Base-by-base conservation (phyloP, 1,140 invertebrate species). In the Sycobia sp. region DNA sequence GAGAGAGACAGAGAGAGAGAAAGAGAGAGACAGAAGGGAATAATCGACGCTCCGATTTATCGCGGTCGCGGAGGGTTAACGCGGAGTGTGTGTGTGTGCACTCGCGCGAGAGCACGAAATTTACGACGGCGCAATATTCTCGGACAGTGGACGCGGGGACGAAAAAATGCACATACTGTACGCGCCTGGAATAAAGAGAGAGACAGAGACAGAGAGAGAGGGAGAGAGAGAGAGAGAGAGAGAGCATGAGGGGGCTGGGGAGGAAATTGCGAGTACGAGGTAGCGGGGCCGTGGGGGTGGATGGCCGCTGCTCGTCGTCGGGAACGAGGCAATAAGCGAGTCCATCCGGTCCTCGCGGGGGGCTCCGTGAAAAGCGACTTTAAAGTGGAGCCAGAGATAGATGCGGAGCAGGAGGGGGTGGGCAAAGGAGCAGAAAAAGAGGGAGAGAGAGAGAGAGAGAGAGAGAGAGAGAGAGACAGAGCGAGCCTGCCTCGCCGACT, bases 31-130 rank as follows among this genome's bases (percentile, higher is more conserved):
- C 29, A 73, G 72, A 75, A 74, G 72, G 71, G 75, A 70, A 78
- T 78, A 78, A 79, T 79, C 77, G 78, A 76, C 73, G 71, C 71
- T 66, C 68, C 76, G 75, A 78, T 78, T 78, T 79, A 79, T 79
- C 76, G 77, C 73, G 72, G 61, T 56, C 61, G 61, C 61, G 18
- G 44, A n/a, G 75, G 74, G 76, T 78, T 78, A 79, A 79, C 76
- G 76, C 76, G 72, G 71, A 74, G n/a, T 76, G 73, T 66, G 65
- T 68, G 66, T 63, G 65, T 67, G 66, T 7, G 29, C 61, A 55
- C 66, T 50, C 55, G 47, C 50, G 38, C 32, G 55, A 29, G 43
- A 58, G 56, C 63, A 32, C 11, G 29, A 69, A 67, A 69, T 66
- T 62, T 66, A 69, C 67, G 64, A 47, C 62, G 34, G 65, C 59